Evolutionary conservation across 2,113 vertebrate species (phyloP).

Genomic region (Tachysurus vachellii): DNA sequence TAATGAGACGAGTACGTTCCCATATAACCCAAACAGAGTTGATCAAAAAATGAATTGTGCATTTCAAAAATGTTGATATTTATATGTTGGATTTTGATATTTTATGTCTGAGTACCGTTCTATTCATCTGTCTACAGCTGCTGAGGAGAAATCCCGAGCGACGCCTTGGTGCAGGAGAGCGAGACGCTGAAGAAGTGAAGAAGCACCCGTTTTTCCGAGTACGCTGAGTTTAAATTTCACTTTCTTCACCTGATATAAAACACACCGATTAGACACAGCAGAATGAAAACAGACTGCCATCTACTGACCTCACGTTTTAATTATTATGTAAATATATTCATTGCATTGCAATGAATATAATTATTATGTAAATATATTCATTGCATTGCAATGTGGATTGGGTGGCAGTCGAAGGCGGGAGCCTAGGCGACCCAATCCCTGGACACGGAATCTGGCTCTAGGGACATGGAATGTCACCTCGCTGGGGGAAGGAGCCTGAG

Average conservation of each 20-base stretch:
- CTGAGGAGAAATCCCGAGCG: constrained; percentile 93
- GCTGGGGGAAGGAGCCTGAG: too few species aligned
- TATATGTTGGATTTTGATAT: not conserved
- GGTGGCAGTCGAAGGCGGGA: too few species aligned
- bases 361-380: too few species aligned
- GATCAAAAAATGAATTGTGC: not conserved
- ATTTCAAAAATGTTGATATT: not conserved
- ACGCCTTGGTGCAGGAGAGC: constrained; percentile 92
- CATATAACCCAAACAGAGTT: not conserved
- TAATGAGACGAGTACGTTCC: constrained; percentile 89
- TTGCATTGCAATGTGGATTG: too few species aligned
- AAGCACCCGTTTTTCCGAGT: constrained; percentile 97
- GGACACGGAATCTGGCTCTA: too few species aligned
- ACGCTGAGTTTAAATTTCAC: constrained; percentile 47
- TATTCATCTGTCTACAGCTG: constrained; percentile 73
- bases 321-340: not conserved
- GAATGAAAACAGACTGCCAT: not conserved
- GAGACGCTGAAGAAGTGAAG: constrained; percentile 96
- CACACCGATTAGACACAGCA: not conserved
- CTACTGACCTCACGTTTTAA: not conserved
- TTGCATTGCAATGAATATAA: too few species aligned
- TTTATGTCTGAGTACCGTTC: not conserved
- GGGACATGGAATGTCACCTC: too few species aligned
- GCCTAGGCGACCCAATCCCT: too few species aligned
- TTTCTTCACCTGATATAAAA: not conserved